Conservation (phyloP, 2,797 vertebrate genomes). For the Sphenodon punctatus region DNA sequence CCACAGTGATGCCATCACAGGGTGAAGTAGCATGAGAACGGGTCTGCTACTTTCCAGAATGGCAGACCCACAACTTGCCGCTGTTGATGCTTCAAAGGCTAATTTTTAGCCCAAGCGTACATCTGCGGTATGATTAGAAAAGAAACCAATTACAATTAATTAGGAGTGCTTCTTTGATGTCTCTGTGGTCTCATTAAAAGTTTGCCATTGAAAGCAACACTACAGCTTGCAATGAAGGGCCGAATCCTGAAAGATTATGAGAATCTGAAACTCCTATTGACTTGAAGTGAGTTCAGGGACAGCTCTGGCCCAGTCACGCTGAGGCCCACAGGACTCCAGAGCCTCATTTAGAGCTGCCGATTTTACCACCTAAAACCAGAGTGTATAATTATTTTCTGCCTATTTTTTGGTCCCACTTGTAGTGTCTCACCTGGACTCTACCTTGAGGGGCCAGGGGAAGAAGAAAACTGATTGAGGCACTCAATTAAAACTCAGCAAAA, state of each 20-base stretch:
- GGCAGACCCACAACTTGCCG: not conserved
- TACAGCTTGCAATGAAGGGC: not conserved
- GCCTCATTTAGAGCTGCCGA: not conserved
- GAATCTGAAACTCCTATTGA: not conserved
- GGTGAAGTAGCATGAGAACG: no score
- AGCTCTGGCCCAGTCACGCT: not conserved
- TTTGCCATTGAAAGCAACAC: not conserved
- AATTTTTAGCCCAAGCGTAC: not conserved
- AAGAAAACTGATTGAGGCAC: no score
- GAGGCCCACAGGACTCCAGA: not conserved
- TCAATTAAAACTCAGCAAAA: no score
- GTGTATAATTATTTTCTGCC: no score
- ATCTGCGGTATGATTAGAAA: not conserved
- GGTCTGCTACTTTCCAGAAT: no score
- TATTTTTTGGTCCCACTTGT: no score
- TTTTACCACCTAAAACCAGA: no score
- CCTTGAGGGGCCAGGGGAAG: no score
- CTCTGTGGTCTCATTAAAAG: constrained; percentile 6
- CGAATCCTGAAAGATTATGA: not conserved
- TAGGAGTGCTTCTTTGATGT: not conserved
- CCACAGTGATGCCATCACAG: not conserved
- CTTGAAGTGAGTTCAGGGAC: not conserved
- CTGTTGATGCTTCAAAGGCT: not conserved
- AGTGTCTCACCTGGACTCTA: no score
- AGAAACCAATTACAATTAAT: not conserved